Evolutionary conservation across 1,140 invertebrate species (phyloP).

Genomic region (Scaptodrosophila lebanonensis): DNA sequence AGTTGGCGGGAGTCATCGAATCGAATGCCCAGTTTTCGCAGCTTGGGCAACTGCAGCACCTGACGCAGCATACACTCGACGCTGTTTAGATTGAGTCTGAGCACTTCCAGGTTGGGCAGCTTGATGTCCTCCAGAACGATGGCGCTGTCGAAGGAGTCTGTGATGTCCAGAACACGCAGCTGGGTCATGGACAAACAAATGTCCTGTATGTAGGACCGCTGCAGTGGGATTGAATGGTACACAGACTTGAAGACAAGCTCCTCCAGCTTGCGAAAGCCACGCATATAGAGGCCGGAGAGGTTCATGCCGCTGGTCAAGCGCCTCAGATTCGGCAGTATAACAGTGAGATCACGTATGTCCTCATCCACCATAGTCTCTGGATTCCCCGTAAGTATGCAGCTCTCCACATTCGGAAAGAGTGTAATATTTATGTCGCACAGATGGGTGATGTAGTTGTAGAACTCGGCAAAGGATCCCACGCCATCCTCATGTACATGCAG

Average conservation of each 20-base stretch:
- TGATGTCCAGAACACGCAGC: conserved; percentile 49
- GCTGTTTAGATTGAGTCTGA: conserved; percentile 56
- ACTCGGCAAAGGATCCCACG: conserved; percentile 48
- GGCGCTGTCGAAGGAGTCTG: conserved; percentile 51
- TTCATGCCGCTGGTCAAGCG: conserved; percentile 57
- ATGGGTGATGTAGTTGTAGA: conserved; percentile 56
- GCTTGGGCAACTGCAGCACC: conserved; percentile 49
- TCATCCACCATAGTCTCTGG: conserved; percentile 46
- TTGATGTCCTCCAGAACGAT: conserved; percentile 47
- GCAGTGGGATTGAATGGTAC: conserved; percentile 54
- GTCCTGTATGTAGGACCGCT: conserved; percentile 52
- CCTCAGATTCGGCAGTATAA: conserved; percentile 51
- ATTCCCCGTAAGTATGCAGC: conserved; percentile 42
- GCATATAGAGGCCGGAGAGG: conserved; percentile 41
- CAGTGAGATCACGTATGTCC: conserved; percentile 44
- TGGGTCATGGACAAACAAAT: conserved; percentile 45
- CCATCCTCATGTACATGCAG: conserved; percentile 56
- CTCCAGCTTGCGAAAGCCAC: conserved; percentile 45
- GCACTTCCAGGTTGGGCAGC: conserved; percentile 52
- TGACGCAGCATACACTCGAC: conserved; percentile 43
- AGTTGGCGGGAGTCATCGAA: conserved; percentile 56
- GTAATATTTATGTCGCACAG: conserved; percentile 49
- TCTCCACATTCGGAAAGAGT: conserved; percentile 35
- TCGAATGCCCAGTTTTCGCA: conserved; percentile 44
- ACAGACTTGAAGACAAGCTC: conserved; percentile 53